A percentile compares a stretch with the other conserved stretches of the same genome.
phyloP scores from a whole-genome alignment of 2,888 invertebrate species.

The Aethes cnicana region DNA sequence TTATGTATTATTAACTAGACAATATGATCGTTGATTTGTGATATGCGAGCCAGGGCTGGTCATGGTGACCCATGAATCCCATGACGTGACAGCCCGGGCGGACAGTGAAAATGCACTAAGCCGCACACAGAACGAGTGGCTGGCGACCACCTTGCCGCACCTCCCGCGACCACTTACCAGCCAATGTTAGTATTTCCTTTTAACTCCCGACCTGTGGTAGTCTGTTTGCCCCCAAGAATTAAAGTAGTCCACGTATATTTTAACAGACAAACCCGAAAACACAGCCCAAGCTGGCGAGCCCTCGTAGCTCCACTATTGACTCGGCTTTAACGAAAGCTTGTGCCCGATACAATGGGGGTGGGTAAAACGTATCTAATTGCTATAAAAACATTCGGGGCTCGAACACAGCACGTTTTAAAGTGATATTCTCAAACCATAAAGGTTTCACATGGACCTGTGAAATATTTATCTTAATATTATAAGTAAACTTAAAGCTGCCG shows the following conservation, averaged over 20 bases:
- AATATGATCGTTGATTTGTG: too few relatives aligned
- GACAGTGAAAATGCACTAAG: constrained; percentile 28
- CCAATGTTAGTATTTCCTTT: constrained; percentile 60
- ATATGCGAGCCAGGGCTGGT: too few relatives aligned
- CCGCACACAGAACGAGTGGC: constrained; percentile 31
- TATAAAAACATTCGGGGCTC: constrained; percentile 74
- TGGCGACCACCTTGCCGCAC: constrained; percentile 38
- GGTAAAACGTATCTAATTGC: constrained; percentile 78
- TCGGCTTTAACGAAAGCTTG: constrained; percentile 60
- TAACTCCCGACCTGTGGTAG: constrained; percentile 55
- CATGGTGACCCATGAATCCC: too few relatives aligned
- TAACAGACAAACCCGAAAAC: constrained; percentile 72
- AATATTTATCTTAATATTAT: constrained; percentile 82
- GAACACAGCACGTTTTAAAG: constrained; percentile 75
- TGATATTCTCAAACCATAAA: constrained; percentile 80
- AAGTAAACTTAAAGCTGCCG: constrained; percentile 74
- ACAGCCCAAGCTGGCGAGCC: constrained; percentile 39
- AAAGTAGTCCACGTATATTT: constrained; percentile 72
- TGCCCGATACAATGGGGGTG: constrained; percentile 64
- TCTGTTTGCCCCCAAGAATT: constrained; percentile 62
- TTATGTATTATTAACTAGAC: too few relatives aligned
- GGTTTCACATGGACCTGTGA: constrained; percentile 79
- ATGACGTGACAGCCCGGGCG: constrained; percentile 13
- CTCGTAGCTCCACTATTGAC: constrained; percentile 55
- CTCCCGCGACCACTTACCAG: constrained; percentile 37